Evolutionary conservation across 53 echinoderm and acorn worm genomes (phyloP), one percentile per base, ranked within the genome.

Genomic region (Temnopleurus reevesii): DNA sequence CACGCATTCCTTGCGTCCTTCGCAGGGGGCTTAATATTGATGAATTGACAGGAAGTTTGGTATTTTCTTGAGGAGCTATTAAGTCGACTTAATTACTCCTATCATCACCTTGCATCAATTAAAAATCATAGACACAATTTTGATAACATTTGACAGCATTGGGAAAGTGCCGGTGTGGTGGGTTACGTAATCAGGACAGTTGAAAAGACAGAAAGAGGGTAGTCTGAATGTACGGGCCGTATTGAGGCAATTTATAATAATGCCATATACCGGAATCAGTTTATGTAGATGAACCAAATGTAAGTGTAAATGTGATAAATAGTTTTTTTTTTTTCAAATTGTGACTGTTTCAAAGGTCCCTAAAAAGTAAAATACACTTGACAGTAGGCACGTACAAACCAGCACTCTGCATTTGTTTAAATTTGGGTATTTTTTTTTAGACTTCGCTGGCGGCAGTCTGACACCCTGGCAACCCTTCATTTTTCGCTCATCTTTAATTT

Each of bases 81-180:
- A 83, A 83, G 83, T 8, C 83, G 28, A 36, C 15, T 59, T 49
- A 79, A 34, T 55, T 54, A 23, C 83, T 55, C 56, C 57, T 54
- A 55, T 83, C 56, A 83, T n/a, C 55, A 56, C 12, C 83, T 55
- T 79, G 55, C 6, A 17, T 83, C 55, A 83, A 80, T 83, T 83
- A 56, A 83, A 18, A 83, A 35, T 35, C 31, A 31, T 55, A 55
- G 83, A 83, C 83, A 81, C 30, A 81, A 45, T 8, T 81, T 46
- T 18, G 7, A 3, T 45, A 44, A 77, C 44, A 45, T 19, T 23
- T 77, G 46, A 46, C 46, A 77, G 46, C 24, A 26, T 46, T 45
- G 45, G n/a, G 43, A 45, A 81, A 51, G 27, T 1, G 81, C 17
- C 29, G 81, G 53, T 30, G 31, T 12, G 63, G 49, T 17, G 26